phyloP scores from a whole-genome alignment of 1,140 invertebrate species.

The Camponotus pennsylvanicus region DNA sequence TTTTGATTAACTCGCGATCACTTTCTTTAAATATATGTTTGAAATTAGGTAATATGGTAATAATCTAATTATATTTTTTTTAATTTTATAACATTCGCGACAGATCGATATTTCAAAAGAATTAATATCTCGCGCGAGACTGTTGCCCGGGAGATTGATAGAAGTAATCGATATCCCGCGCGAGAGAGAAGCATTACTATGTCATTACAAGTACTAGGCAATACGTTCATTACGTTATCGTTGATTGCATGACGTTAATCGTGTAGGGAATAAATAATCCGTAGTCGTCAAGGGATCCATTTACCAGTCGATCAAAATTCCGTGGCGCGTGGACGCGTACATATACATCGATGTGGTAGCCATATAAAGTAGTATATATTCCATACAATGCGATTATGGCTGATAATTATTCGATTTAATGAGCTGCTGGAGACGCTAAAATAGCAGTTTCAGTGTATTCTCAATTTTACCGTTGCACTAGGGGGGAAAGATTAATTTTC shows the following conservation, averaged over 20 bases:
- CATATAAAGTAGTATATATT: conserved; percentile 42
- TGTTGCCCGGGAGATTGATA: conserved; percentile 31
- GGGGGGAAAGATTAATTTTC: neutral
- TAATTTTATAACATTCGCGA: neutral
- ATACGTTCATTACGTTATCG: conserved; percentile 60
- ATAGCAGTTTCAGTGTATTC: conserved; percentile 19
- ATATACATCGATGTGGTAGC: conserved; percentile 30
- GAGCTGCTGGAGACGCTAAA: conserved; percentile 49
- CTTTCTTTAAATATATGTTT: neutral
- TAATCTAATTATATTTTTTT: neutral
- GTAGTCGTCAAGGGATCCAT: conserved; percentile 55
- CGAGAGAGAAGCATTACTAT: conserved; percentile 31
- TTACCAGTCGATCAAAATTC: conserved; percentile 63
- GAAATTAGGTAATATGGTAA: neutral
- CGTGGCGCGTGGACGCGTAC: conserved; percentile 15
- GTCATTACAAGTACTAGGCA: conserved; percentile 56
- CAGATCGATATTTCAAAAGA: neutral
- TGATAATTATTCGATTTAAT: conserved; percentile 68
- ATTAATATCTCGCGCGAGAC: neutral
- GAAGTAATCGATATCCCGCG: conserved; percentile 46
- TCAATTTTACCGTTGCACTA: neutral
- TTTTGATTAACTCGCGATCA: neutral
- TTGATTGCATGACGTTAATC: conserved; percentile 63
- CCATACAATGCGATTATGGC: conserved; percentile 53
- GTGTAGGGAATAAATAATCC: conserved; percentile 59